Evolutionary conservation across 2,888 invertebrate species (phyloP).

Genomic region (Morpho helenor): DNA sequence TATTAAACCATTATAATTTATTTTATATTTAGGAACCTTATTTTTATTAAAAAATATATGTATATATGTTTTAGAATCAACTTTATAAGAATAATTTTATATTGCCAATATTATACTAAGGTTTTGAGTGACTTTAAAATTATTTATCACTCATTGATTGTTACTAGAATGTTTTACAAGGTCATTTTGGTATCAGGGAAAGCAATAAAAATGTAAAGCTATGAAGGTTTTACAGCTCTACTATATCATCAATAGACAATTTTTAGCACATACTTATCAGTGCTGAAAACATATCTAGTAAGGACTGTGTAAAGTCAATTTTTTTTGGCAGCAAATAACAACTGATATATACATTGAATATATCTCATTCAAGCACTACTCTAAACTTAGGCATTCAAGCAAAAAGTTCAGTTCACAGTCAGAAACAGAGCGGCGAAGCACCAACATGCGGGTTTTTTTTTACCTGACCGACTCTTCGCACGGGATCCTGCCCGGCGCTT

Average conservation of each 20-base stretch:
- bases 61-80: no score
- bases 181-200: not conserved
- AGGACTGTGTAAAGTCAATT: not conserved
- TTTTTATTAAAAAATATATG: no score
- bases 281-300: not conserved
- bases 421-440: slow-evolving; percentile 41
- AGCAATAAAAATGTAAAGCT: not conserved
- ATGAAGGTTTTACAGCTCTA: not conserved
- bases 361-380: slow-evolving; percentile 39
- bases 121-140: not conserved
- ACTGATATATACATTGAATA: slow-evolving; percentile 21
- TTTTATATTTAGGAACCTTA: no score
- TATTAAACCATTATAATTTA: no score
- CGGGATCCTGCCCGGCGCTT: slow-evolving; percentile 60
- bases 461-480: slow-evolving; percentile 66
- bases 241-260: no score
- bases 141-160: not conserved
- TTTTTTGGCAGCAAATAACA: slow-evolving; percentile 21
- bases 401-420: slow-evolving; percentile 44
- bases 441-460: slow-evolving; percentile 50
- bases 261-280: no score
- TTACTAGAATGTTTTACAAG: slow-evolving; percentile 6
- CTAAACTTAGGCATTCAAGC: slow-evolving; percentile 45
- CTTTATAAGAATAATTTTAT: no score
- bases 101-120: not conserved